Evolutionary conservation across 2,797 vertebrate species (phyloP).

Genomic region (Cyclopterus lumpus): DNA sequence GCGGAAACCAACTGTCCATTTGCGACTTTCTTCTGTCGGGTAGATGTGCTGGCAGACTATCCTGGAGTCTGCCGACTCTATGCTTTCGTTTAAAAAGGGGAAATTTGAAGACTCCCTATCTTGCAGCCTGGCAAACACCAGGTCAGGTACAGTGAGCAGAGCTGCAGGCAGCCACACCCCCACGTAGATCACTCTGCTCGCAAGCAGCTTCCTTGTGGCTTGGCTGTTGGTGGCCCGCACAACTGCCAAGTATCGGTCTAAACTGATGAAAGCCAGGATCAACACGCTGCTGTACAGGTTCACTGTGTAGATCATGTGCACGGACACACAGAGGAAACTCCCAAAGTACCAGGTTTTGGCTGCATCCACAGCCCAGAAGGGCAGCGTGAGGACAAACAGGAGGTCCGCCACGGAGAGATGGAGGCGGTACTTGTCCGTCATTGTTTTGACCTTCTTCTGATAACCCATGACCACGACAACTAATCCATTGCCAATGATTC

Average conservation of each 20-base stretch:
- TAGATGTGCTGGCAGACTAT: slow-evolving; percentile 90
- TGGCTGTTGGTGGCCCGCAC: slow-evolving; percentile 96
- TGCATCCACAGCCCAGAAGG: slow-evolving; percentile 97
- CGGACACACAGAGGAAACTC: slow-evolving; percentile 88
- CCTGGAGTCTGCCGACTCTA: slow-evolving; percentile 52
- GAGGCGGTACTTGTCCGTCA: slow-evolving; percentile 98
- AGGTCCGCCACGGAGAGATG: slow-evolving; percentile 97
- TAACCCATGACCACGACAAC: slow-evolving; percentile 97
- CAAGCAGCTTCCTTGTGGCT: slow-evolving; percentile 88
- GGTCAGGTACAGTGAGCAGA: slow-evolving; percentile 91
- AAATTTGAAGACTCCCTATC: slow-evolving; percentile 44
- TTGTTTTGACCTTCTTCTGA: slow-evolving; percentile 93
- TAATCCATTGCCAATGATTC: slow-evolving; percentile 94
- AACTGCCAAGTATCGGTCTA: slow-evolving; percentile 95
- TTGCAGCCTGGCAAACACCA: slow-evolving; percentile 88
- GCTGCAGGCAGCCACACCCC: slow-evolving; percentile 95
- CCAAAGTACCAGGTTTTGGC: slow-evolving; percentile 93
- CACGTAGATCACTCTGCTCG: slow-evolving; percentile 90
- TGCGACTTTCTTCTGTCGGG: slow-evolving; percentile 69
- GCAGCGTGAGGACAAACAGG: slow-evolving; percentile 94
- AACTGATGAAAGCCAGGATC: slow-evolving; percentile 97
- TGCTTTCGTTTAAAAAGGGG: neutral
- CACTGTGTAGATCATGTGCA: slow-evolving; percentile 96
- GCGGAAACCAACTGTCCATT: slow-evolving; percentile 89
- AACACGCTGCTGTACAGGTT: slow-evolving; percentile 97